Evolutionary conservation across 2,888 invertebrate genomes (phyloP).

Genomic region (Opisthograptis luteolata): DNA sequence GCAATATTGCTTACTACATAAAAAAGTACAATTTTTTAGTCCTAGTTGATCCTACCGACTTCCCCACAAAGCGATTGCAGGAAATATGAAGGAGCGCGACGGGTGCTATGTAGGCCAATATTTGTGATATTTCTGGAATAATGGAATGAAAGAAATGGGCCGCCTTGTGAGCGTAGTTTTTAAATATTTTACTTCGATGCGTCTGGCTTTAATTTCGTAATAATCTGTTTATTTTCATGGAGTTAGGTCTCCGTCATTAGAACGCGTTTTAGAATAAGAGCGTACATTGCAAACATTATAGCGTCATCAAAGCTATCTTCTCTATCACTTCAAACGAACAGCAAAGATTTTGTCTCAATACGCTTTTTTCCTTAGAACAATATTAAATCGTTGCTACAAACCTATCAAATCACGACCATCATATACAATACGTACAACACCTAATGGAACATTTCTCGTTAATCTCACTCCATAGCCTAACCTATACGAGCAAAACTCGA

Average conservation of each 20-base stretch:
- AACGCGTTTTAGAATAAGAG: too few relatives aligned
- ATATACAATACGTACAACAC: conserved; percentile 20
- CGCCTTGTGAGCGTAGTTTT: too few relatives aligned
- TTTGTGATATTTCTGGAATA: neutral
- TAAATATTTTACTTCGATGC: too few relatives aligned
- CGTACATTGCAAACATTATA: neutral
- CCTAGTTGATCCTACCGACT: conserved; percentile 4
- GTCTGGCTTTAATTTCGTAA: too few relatives aligned
- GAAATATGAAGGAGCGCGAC: neutral
- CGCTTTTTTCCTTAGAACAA: neutral
- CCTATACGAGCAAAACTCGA: conserved; percentile 40
- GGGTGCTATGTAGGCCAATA: too few relatives aligned
- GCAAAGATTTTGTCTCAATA: neutral
- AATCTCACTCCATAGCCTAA: conserved; percentile 35
- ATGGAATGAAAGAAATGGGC: neutral
- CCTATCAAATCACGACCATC: conserved; percentile 1
- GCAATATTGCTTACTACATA: too few relatives aligned
- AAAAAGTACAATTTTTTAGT: conserved; percentile 1
- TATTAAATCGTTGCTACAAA: neutral
- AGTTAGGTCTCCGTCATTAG: too few relatives aligned
- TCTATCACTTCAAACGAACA: neutral
- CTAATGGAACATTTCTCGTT: conserved; percentile 21
- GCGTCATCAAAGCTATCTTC: too few relatives aligned
- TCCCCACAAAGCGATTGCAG: neutral
- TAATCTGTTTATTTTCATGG: too few relatives aligned